Conservation (phyloP, 1,140 invertebrate species). For the Scaptomyza montana region DNA sequence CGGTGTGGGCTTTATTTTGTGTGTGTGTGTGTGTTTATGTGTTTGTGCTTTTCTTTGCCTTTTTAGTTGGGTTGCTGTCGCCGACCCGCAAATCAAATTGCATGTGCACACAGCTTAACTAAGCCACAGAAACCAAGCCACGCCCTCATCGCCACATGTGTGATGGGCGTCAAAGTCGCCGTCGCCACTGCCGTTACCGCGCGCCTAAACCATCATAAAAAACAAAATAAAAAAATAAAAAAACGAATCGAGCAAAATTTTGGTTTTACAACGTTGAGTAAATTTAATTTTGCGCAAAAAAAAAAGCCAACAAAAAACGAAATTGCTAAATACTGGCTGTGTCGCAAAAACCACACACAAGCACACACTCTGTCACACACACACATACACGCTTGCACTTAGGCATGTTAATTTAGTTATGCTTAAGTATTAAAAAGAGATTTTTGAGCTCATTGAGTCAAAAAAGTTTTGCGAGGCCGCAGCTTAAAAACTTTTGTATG, state of each 20-base stretch:
- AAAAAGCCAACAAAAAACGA: background rate
- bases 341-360: conserved; percentile 19
- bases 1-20: background rate
- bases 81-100: conserved; percentile 46
- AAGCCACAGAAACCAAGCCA: conserved; percentile 29
- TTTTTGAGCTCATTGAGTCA: conserved; percentile 76
- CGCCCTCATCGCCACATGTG: background rate
- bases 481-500: conserved; percentile 49
- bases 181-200: background rate
- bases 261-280: conserved; percentile 46
- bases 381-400: conserved; percentile 24
- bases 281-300: conserved; percentile 63
- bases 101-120: conserved; percentile 50
- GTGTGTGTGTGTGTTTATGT: background rate
- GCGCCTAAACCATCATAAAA: conserved; percentile 9
- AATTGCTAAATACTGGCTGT: conserved; percentile 52
- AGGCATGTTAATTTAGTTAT: conserved; percentile 77
- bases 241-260: conserved; percentile 16
- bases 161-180: conserved; percentile 10
- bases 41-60: background rate
- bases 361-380: background rate
- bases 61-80: background rate
- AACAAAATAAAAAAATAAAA: conserved; percentile 26
- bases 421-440: conserved; percentile 78
- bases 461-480: conserved; percentile 59